phyloP scores from a whole-genome alignment of 2,113 vertebrate species.

The Alethe diademata region DNA sequence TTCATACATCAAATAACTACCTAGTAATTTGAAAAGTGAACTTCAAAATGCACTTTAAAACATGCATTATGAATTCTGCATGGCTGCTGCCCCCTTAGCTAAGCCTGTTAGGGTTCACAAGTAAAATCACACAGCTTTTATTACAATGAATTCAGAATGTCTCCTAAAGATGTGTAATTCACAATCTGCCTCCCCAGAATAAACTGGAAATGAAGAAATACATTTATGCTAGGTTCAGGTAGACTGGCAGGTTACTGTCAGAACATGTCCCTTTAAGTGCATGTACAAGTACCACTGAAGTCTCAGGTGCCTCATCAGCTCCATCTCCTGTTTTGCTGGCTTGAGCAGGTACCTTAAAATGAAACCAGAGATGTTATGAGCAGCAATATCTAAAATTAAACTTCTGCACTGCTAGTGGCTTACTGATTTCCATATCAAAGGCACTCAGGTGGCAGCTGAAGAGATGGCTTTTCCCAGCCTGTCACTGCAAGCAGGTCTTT shows the following conservation, averaged over 20 bases:
- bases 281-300: background rate
- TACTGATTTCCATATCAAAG: slow-evolving; percentile 16
- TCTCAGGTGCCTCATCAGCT: background rate
- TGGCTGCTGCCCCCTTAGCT: background rate
- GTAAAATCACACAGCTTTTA: background rate
- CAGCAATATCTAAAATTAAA: background rate
- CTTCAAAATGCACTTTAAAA: background rate
- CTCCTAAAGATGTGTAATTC: background rate
- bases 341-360: background rate
- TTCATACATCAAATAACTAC: background rate
- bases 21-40: background rate
- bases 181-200: background rate
- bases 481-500: background rate
- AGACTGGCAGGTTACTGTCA: background rate
- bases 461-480: background rate
- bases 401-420: background rate
- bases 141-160: background rate
- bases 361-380: background rate
- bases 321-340: background rate
- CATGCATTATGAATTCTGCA: background rate
- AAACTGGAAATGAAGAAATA: background rate
- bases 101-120: background rate
- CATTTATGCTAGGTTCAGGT: background rate
- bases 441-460: background rate
- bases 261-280: background rate